Evolutionary conservation across 2,113 vertebrate species (phyloP), one percentile per base, ranked within the genome.

Genomic region (Dolichotis patagonum): DNA sequence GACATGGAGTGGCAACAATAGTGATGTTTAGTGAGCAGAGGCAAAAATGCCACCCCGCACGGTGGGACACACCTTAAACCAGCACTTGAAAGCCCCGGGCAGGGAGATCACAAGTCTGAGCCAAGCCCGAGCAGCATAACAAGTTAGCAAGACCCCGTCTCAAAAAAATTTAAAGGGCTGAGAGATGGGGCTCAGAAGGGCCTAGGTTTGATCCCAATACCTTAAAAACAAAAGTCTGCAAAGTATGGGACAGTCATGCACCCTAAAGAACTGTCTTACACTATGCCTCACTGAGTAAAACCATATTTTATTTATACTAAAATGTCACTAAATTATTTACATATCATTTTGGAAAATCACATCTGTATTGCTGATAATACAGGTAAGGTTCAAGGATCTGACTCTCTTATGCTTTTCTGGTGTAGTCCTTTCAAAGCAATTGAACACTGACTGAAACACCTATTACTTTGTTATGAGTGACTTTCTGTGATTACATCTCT

Each of bases 311-410:
- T 91, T 89, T 86, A 78, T 62, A 46, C 4, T 95, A 35, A 90
- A 89, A 86, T n/a, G 35, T 81, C 19, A 69, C 11, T 84, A 38
- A 38, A 41, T 60, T 62, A 85, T 32, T 85, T 32, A 41, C 2
- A 63, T 32, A 41, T 2, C 1, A 81, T 90, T 88, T 62, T 93
- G n/a, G 83, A 93, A 95, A 96, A 54, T 85, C 49, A 69, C 41
- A 77, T 60, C 35, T 84, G 4, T 38, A 94, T 0, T 85, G 65
- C 49, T 83, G 58, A 85, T 65, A 49, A 54, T 54, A 88, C 32
- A 60, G n/a, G 54, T 22, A 87, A 87, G 63, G 54, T 69, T 1
- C 58, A 91, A 89, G 26, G 71, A 67, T 56, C 19, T 83, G 35
- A 89, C 32, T 67, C 43, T 28, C 28, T n/a, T 67, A 9, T 60